A percentile compares a stretch with the other conserved stretches of the same genome.
Conservation (phyloP, 2,113 vertebrate species). For the Psilopogon haemacephalus region DNA sequence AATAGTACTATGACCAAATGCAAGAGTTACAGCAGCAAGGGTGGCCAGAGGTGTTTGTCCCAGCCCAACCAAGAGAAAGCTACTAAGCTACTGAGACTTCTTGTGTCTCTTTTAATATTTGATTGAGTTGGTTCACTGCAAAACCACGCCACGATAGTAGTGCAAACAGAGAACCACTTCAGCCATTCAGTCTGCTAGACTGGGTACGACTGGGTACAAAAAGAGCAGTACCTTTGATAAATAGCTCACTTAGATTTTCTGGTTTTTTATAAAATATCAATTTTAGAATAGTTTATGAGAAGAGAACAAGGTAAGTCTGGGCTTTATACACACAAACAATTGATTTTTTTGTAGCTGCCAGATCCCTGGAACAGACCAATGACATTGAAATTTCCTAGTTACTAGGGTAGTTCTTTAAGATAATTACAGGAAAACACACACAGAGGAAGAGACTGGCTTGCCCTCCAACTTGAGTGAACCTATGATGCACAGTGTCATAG, state of each 20-base stretch:
- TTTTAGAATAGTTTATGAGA: not conserved
- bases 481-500: not conserved
- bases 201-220: not conserved
- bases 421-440: not conserved
- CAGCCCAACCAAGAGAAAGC: not conserved
- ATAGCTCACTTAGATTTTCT: not conserved
- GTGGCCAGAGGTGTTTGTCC: not conserved
- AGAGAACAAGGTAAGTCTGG: not conserved
- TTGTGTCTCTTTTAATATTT: not conserved
- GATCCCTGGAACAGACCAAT: not conserved
- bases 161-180: not conserved
- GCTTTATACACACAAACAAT: not conserved
- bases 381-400: not conserved
- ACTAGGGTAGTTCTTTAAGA: not conserved
- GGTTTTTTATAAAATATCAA: not conserved
- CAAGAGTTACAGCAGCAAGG: not conserved
- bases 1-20: not conserved
- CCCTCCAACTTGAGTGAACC: not conserved
- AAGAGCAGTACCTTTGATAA: not conserved
- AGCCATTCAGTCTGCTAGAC: not conserved
- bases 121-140: not conserved
- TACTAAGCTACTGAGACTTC: not conserved
- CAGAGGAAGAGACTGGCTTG: not conserved
- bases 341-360: not conserved
- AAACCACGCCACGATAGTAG: not conserved